phyloP scores from a whole-genome alignment of 2,888 invertebrate species.

The Orgyia antiqua region DNA sequence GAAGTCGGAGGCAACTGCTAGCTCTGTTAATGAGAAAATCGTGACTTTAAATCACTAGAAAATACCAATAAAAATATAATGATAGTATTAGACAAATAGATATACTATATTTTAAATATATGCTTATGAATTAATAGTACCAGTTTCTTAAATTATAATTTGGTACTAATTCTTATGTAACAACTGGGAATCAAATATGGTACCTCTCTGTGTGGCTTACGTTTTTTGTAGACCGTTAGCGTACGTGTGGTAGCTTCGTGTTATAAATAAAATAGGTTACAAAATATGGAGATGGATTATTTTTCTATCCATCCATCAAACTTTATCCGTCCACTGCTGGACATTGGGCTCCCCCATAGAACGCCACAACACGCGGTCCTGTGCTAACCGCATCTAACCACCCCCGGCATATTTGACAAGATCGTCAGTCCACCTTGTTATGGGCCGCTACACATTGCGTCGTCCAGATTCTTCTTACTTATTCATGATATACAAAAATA shows the following conservation, averaged over 20 bases:
- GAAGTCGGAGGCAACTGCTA: too few relatives aligned
- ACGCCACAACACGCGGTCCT: too few relatives aligned
- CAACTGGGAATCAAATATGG: slow-evolving; percentile 41
- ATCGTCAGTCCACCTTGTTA: too few relatives aligned
- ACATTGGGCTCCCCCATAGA: too few relatives aligned
- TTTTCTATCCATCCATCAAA: too few relatives aligned
- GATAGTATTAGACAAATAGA: slow-evolving; percentile 4
- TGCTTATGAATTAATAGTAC: slow-evolving; percentile 4
- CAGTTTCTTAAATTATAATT: slow-evolving; percentile 13
- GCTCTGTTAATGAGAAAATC: slow-evolving; percentile 4
- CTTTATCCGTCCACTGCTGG: too few relatives aligned
- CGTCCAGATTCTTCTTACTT: too few relatives aligned
- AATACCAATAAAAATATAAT: neutral
- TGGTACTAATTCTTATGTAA: slow-evolving; percentile 33
- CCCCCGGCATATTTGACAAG: too few relatives aligned
- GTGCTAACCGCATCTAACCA: too few relatives aligned
- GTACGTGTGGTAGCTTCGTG: slow-evolving; percentile 30
- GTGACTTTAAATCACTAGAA: slow-evolving; percentile 4
- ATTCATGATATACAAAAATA: too few relatives aligned
- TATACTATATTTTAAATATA: slow-evolving; percentile 5
- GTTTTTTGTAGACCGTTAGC: slow-evolving; percentile 51
- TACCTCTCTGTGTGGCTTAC: slow-evolving; percentile 44
- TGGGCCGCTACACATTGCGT: too few relatives aligned
- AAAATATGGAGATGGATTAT: slow-evolving; percentile 10
- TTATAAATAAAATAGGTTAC: slow-evolving; percentile 13